phyloP scores from a whole-genome alignment of 2,888 invertebrate species.

The Lasius fuliginosus region DNA sequence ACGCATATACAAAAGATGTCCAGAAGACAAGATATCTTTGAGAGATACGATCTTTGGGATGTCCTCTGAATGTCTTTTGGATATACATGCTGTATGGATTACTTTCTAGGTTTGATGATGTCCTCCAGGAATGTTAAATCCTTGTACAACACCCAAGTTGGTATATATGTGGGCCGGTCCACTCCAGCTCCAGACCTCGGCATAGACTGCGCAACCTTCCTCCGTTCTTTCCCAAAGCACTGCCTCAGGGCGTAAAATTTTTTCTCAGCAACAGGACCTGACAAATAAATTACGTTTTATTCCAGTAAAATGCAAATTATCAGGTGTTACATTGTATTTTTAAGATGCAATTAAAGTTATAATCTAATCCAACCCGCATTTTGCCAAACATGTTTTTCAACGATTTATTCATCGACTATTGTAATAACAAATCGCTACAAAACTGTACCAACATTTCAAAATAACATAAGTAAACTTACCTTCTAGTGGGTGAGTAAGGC shows the following conservation, averaged over 20 bases:
- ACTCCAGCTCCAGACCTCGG: neutral
- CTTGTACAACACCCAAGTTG: neutral
- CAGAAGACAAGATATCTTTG: too few relatives aligned
- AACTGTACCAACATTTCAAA: neutral
- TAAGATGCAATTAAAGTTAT: too few relatives aligned
- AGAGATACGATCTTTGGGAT: too few relatives aligned
- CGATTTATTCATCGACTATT: neutral
- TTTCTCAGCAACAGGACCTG: neutral
- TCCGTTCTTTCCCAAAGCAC: neutral
- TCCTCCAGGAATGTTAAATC: neutral
- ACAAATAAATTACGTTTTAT: neutral
- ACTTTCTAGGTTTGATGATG: neutral
- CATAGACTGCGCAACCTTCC: neutral
- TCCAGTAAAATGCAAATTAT: neutral
- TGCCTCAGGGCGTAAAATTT: neutral
- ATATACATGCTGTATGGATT: too few relatives aligned
- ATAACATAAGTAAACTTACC: neutral
- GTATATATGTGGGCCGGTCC: neutral
- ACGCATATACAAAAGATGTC: too few relatives aligned
- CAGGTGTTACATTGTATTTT: too few relatives aligned
- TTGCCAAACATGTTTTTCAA: too few relatives aligned
- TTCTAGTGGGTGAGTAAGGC: neutral
- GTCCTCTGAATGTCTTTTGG: too few relatives aligned
- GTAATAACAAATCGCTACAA: neutral
- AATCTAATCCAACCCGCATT: too few relatives aligned